phyloP scores from a whole-genome alignment of 2,888 invertebrate species.

The Drosophila algonquin region DNA sequence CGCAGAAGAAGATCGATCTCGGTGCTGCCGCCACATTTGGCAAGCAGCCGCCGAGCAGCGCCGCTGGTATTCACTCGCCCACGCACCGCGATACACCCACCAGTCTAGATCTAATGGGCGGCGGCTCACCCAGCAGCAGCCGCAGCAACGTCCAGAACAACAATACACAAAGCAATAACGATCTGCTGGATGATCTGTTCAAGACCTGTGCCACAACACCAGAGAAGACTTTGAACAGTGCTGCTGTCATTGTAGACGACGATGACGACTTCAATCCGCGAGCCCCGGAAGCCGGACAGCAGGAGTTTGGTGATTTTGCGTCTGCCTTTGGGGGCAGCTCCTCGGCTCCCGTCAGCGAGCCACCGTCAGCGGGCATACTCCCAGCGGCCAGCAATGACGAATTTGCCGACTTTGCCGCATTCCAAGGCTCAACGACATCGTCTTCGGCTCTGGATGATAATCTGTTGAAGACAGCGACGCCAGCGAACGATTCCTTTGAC shows the following conservation, averaged over 20 bases:
- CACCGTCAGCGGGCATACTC: slow-evolving; percentile 64
- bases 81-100: slow-evolving; percentile 84
- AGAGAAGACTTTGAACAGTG: slow-evolving; percentile 67
- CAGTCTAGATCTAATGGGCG: slow-evolving; percentile 76
- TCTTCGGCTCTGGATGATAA: slow-evolving; percentile 62
- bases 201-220: slow-evolving; percentile 84
- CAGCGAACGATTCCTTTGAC: slow-evolving; percentile 79
- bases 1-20: slow-evolving; percentile 86
- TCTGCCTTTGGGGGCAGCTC: slow-evolving; percentile 86
- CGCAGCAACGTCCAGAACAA: slow-evolving; percentile 59
- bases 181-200: slow-evolving; percentile 86
- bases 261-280: slow-evolving; percentile 84
- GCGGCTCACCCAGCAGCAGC: slow-evolving; percentile 57
- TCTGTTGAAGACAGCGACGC: slow-evolving; percentile 66
- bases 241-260: slow-evolving; percentile 85
- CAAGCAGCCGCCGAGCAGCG: slow-evolving; percentile 81
- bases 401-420: slow-evolving; percentile 94
- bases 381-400: slow-evolving; percentile 85
- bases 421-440: slow-evolving; percentile 82
- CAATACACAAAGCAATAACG: slow-evolving; percentile 80
- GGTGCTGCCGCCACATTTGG: slow-evolving; percentile 89
- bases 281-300: slow-evolving; percentile 82
- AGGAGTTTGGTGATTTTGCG: slow-evolving; percentile 92
- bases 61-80: slow-evolving; percentile 83
- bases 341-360: slow-evolving; percentile 34